Conservation (phyloP, 2,888 invertebrate species). For the Drosophila percnosoma region DNA sequence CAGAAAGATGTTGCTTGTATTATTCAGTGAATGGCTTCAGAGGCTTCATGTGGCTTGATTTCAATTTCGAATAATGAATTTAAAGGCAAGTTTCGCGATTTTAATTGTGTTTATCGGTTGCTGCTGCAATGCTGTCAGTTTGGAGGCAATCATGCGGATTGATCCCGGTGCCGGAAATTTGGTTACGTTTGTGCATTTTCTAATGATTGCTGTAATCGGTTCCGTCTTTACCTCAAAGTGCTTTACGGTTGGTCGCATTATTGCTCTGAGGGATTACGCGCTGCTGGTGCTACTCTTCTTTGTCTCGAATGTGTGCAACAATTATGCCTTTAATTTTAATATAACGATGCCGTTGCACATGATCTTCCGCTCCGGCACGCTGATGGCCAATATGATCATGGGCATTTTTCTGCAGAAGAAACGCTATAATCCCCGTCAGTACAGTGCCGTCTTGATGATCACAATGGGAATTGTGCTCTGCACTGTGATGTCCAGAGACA, state of each 20-base stretch:
- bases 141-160: constrained; percentile 94
- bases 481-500: constrained; percentile 93
- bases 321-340: constrained; percentile 97
- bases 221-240: constrained; percentile 93
- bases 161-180: constrained; percentile 97
- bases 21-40: background rate
- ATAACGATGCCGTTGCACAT: constrained; percentile 99
- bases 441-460: constrained; percentile 96
- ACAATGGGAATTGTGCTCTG: constrained; percentile 95
- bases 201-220: constrained; percentile 95
- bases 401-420: constrained; percentile 96
- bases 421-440: constrained; percentile 92
- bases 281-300: constrained; percentile 95
- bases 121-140: constrained; percentile 94
- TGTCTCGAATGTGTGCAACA: constrained; percentile 95
- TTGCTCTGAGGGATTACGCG: constrained; percentile 92
- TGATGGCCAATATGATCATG: constrained; percentile 98
- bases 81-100: constrained; percentile 89
- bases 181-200: constrained; percentile 96
- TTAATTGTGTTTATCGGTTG: constrained; percentile 93
- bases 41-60: background rate
- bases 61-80: constrained; percentile 42
- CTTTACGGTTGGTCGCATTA: constrained; percentile 91
- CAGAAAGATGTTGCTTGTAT: background rate
- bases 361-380: constrained; percentile 98